Evolutionary conservation across 2,888 invertebrate species (phyloP).

Genomic region (Eulithis testata): DNA sequence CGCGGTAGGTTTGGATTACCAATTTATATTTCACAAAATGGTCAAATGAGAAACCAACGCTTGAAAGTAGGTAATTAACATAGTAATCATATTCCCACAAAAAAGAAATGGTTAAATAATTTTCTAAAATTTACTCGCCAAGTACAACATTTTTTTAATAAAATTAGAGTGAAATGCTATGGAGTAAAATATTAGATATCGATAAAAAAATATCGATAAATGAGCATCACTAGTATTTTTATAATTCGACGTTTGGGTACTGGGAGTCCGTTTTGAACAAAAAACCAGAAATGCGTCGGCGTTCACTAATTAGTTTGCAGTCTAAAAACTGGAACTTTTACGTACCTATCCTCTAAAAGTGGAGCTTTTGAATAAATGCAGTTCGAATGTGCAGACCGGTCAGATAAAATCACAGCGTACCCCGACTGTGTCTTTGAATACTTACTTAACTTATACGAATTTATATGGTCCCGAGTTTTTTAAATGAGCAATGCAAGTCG

Average conservation of each 20-base stretch:
- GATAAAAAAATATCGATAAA: constrained; percentile 16
- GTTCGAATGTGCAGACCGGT: background rate
- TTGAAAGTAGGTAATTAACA: constrained; percentile 18
- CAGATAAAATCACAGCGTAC: too few species aligned
- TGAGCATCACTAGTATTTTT: constrained; percentile 4
- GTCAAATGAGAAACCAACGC: constrained; percentile 17
- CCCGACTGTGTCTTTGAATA: too few species aligned
- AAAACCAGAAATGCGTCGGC: constrained; percentile 11
- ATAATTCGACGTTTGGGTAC: background rate
- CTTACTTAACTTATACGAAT: too few species aligned
- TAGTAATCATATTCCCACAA: constrained; percentile 13
- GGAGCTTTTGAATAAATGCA: background rate
- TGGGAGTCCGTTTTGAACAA: constrained; percentile 12
- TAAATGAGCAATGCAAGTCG: too few species aligned
- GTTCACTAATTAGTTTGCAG: constrained; percentile 8
- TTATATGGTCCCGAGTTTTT: too few species aligned
- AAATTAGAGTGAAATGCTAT: too few species aligned
- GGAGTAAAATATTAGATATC: background rate
- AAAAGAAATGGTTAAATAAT: background rate
- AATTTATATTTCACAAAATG: constrained; percentile 35
- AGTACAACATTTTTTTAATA: too few species aligned
- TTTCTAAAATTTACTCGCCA: background rate
- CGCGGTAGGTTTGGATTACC: constrained; percentile 31
- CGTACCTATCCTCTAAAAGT: background rate
- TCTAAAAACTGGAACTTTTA: constrained; percentile 15